A percentile compares a stretch with the other conserved stretches of the same genome.
Evolutionary conservation across 2,797 vertebrate species (phyloP).

Genomic region (Chiloscyllium punctatum): DNA sequence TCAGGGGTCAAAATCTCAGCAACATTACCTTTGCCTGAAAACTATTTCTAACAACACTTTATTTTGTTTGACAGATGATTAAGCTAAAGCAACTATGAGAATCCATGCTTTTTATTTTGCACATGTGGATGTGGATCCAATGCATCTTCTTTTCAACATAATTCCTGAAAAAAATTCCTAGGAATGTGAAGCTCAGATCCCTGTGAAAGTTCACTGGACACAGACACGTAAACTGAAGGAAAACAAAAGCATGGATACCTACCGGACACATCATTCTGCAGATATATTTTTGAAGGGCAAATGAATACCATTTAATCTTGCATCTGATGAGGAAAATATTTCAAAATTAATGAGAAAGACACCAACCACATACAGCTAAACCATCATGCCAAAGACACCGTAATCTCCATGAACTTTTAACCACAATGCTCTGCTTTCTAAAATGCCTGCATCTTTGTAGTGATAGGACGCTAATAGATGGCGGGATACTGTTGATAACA

Average conservation of each 20-base stretch:
- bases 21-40: not conserved
- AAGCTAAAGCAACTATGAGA: slow-evolving; percentile 4
- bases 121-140: slow-evolving; percentile 35
- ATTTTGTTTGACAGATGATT: not conserved
- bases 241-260: slow-evolving; percentile 30
- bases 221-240: slow-evolving; percentile 18
- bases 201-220: slow-evolving; percentile 32
- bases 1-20: not conserved
- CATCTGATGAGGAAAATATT: slow-evolving; percentile 25
- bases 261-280: not conserved
- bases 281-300: slow-evolving; percentile 31
- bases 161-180: slow-evolving; percentile 4
- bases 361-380: slow-evolving; percentile 69
- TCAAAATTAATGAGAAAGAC: slow-evolving; percentile 27
- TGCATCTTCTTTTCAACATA: slow-evolving; percentile 12
- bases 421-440: slow-evolving; percentile 24
- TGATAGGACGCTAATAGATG: slow-evolving; percentile 17
- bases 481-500: slow-evolving; percentile 43
- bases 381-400: slow-evolving; percentile 86
- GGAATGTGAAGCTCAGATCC: slow-evolving; percentile 25
- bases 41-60: not conserved
- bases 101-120: slow-evolving; percentile 37
- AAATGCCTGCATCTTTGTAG: slow-evolving; percentile 23
- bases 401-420: slow-evolving; percentile 22
- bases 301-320: slow-evolving; percentile 32